Percentiles rank a stretch among this genome's conserved stretches.
Evolutionary conservation across 1,140 invertebrate species (phyloP).

Genomic region (Hylyphantes graminicola): DNA sequence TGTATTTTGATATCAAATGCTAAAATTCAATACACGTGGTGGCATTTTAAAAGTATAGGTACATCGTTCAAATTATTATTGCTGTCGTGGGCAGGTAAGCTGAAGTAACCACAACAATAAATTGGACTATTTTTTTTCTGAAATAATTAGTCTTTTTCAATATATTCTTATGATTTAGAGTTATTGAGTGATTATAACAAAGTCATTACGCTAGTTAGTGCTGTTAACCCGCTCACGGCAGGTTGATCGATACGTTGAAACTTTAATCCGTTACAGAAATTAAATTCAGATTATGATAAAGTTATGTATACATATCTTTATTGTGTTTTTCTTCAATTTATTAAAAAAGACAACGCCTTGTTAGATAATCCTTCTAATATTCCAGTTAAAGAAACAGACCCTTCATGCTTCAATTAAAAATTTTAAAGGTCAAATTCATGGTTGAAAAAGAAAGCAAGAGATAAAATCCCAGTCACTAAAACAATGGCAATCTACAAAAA

Average conservation of each 20-base stretch:
- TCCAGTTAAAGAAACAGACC: slow-evolving; percentile 19
- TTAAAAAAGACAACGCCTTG: no score
- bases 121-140: no score
- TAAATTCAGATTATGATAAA: no score
- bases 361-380: no score
- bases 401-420: slow-evolving; percentile 28
- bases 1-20: not conserved
- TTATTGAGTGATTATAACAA: not conserved
- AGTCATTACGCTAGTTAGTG: not conserved
- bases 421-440: slow-evolving; percentile 43
- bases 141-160: no score
- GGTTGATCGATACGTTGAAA: not conserved
- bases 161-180: not conserved
- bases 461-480: slow-evolving; percentile 6
- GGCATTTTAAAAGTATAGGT: not conserved
- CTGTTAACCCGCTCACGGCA: not conserved
- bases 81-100: no score
- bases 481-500: not conserved
- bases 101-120: no score
- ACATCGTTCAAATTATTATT: not conserved
- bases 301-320: no score
- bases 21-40: not conserved
- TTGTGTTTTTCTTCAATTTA: no score
- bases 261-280: not conserved
- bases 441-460: slow-evolving; percentile 42